Base-by-base conservation (phyloP, 1,140 invertebrate genomes). In the Drosophila varians region DNA sequence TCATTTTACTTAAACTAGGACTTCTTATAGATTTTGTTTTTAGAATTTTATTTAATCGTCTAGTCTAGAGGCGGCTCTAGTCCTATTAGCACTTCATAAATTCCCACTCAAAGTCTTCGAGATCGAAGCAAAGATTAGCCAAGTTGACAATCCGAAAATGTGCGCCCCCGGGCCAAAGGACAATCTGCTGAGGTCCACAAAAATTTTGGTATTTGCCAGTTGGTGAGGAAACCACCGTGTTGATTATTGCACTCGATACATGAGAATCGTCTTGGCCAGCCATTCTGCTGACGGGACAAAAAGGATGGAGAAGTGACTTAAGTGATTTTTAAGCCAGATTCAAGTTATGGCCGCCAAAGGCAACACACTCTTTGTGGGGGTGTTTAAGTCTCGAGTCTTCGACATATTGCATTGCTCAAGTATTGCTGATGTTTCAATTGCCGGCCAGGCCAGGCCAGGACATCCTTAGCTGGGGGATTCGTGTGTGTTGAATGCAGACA, bases 381-480 rank as follows among this genome's bases (percentile, higher is more conserved):
- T 73, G 80, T 76, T 48, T 75, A 71, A 56, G 6, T 72, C 56
- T 64, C 57, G 62, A 40, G 31, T 19, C 38, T 14, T 56, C 74
- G 64, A 31, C 82, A 87, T 86, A 87, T 86, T 74, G 79, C 57
- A 62, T 62, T 12, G 40, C 68, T 86, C 74, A 66, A 86, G 82
- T 70, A 86, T 82, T 86, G 82, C 82, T 88, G 82, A 86, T 86
- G 83, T 86, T 86, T 86, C 83, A 86, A 87, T 86, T 86, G 80
- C 76, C 43, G 7, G 16, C 42, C 19, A n/a, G 28, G 36, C n/a
- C n/a, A n/a, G n/a, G n/a, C n/a, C n/a, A n/a, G n/a, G n/a, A 34
- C 40, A n/a, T 16, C 34, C 31, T 31, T 23, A 11, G 0, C 1
- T 21, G 0, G 18, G 25, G 14, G 28, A 25, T 4, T 16, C 16